These are phyloP conservation scores for Mus caroli DNA, from an alignment of 2,797 vertebrate species.

Conservation along the genomic window DNA sequence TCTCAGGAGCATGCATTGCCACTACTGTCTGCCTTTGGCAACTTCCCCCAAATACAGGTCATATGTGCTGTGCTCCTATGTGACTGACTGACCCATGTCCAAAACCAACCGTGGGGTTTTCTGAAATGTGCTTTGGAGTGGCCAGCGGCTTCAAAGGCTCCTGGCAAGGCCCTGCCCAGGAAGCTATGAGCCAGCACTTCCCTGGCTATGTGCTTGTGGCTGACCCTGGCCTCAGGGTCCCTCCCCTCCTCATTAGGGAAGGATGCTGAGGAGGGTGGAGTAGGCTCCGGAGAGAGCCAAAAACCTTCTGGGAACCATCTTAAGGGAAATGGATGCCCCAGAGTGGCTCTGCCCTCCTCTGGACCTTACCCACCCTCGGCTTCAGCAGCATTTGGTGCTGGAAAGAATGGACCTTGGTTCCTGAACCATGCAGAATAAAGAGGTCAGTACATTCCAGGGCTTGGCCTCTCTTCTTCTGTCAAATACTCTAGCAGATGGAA, in stretches of 20 bases:
- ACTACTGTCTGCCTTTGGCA: not conserved
- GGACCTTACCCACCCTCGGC: not conserved
- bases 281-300: slow-evolving; percentile 2
- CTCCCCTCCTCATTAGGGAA: slow-evolving; percentile 63
- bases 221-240: slow-evolving; percentile 68
- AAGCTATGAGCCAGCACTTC: not conserved
- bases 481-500: not conserved
- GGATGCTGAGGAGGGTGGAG: slow-evolving; percentile 50
- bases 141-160: not conserved
- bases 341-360: not conserved
- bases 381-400: not conserved
- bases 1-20: not conserved
- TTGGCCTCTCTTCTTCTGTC: slow-evolving; percentile 6
- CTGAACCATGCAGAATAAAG: slow-evolving; percentile 24
- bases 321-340: slow-evolving; percentile 31
- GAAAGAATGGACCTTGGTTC: slow-evolving; percentile 50
- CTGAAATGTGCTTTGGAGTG: not conserved
- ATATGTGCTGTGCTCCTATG: not conserved
- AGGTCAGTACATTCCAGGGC: slow-evolving; percentile 65
- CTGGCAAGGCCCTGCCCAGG: not conserved
- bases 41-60: not conserved
- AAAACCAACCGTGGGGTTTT: slow-evolving; percentile 38
- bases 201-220: not conserved
- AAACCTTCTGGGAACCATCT: slow-evolving; percentile 56
- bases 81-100: not conserved